Base-by-base conservation (phyloP, 2,888 invertebrate genomes). In the Cosmorhoe ocellata region DNA sequence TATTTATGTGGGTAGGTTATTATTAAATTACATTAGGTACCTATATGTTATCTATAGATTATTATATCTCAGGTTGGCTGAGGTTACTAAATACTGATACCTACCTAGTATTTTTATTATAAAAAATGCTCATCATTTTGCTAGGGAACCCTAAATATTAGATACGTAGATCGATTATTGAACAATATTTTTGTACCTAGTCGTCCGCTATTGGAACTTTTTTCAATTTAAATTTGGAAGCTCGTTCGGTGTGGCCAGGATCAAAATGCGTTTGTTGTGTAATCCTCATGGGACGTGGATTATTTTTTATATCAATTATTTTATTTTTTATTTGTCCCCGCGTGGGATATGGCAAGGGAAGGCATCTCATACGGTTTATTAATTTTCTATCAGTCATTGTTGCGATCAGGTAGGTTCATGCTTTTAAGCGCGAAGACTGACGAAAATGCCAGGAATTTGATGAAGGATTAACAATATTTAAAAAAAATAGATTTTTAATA, bases 231-330 rank as follows among this genome's bases (percentile, higher is more conserved):
- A 79, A 77, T 79, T 79, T 81, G 69, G 79, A 79, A 79, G 74
- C 76, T 52, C 64, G 73, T 79, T 83, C 84, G 73, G 87, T 88
- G 89, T 88, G 89, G 85, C 84, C 86, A 80, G 65, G 65, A 76
- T 73, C 73, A 76, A 86, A 86, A 89, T 90, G 89, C 84, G 77
- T 89, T 89, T 88, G 84, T 87, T 85, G 84, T 87, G 89, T 89
- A 89, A 89, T 89, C 89, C 89, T 74, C 86, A 26, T 62, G 89
- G 85, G 89, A 81, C 72, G 67, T 77, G 82, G 89, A 86, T 89
- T 87, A 84, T 80, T 74, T 76, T 81, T 82, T 77, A 49, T 49
- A 71, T 75, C 73, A 79, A 79, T 79, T 80, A 80, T 81, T 83
- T 79, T 80, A 80, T 81, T 83, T 84, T 83, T 84, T 81, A 73